phyloP scores from a whole-genome alignment of 2,113 vertebrate species.

The Neomonachus schauinslandi region DNA sequence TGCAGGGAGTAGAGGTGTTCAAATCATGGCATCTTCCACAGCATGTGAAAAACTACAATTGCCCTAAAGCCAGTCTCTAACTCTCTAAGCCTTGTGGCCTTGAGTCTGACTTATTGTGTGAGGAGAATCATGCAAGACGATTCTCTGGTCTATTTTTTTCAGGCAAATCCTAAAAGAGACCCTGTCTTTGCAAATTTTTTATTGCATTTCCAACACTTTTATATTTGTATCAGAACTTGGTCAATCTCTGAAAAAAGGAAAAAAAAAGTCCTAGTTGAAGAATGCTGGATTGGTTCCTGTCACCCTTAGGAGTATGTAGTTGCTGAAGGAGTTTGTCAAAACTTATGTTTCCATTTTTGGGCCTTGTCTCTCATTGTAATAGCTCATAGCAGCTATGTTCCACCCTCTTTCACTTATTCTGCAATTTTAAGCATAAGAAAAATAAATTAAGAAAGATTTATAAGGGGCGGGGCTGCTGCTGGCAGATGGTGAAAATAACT shows the following conservation, averaged over 20 bases:
- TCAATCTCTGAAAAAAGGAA: constrained; percentile 1
- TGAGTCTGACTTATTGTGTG: constrained; percentile 44
- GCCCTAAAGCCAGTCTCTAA: background rate
- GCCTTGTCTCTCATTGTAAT: constrained; percentile 32
- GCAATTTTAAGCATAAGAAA: constrained; percentile 8
- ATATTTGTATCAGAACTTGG: constrained; percentile 34
- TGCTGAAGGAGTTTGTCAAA: constrained; percentile 25
- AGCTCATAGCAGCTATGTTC: background rate
- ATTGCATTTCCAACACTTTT: constrained; percentile 36
- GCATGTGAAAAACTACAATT: constrained; percentile 27
- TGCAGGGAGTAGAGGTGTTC: background rate
- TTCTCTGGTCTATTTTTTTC: constrained; percentile 29
- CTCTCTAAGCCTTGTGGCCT: background rate
- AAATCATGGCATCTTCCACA: background rate
- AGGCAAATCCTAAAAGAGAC: background rate
- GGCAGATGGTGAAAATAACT: constrained; percentile 44
- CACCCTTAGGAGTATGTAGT: constrained; percentile 9
- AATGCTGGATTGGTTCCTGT: background rate
- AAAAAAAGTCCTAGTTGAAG: background rate
- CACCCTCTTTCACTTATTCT: background rate
- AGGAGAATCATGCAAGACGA: background rate
- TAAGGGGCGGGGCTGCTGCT: background rate
- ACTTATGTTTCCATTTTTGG: constrained; percentile 20
- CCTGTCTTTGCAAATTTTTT: background rate
- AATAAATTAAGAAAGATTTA: constrained; percentile 55